phyloP scores from a whole-genome alignment of 1,140 invertebrate species.

The Drosophila auraria region DNA sequence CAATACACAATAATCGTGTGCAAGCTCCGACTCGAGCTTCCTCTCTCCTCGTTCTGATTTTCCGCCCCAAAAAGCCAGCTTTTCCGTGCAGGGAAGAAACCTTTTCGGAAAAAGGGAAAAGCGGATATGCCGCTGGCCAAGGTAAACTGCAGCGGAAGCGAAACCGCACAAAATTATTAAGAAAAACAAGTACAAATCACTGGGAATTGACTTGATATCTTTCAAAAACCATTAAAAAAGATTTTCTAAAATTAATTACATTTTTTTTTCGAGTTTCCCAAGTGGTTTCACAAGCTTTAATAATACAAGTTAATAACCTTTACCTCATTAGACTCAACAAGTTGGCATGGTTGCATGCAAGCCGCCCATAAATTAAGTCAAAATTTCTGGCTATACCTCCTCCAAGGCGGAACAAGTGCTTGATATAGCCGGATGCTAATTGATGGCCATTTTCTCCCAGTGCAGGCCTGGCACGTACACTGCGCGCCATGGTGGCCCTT shows the following conservation, averaged over 20 bases:
- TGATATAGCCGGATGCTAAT: constrained; percentile 15
- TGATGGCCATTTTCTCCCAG: constrained; percentile 20
- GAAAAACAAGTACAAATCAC: constrained; percentile 12
- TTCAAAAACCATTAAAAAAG: too few species aligned
- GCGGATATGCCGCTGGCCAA: constrained; percentile 43
- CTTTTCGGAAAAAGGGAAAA: constrained; percentile 42
- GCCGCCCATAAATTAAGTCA: background rate
- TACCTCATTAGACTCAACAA: background rate
- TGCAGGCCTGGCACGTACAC: constrained; percentile 17
- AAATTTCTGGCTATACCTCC: background rate
- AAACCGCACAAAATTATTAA: constrained; percentile 19
- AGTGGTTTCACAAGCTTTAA: too few species aligned
- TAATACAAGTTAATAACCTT: too few species aligned
- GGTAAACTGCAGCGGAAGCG: constrained; percentile 42
- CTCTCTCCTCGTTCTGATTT: constrained; percentile 19
- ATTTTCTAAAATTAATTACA: too few species aligned
- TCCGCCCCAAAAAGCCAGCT: background rate
- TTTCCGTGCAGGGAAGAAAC: constrained; percentile 23
- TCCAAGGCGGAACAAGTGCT: background rate
- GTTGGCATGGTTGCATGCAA: background rate
- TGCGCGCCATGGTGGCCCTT: constrained; percentile 23
- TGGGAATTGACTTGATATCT: background rate
- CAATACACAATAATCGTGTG: constrained; percentile 71
- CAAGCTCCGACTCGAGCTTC: constrained; percentile 20
- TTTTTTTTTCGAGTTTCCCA: background rate